Percentiles rank a stretch among this genome's conserved stretches.
These are phyloP conservation scores for Melanotaenia parkinsoni DNA, from an alignment of 2,797 vertebrate genomes.

Conservation along the genomic window DNA sequence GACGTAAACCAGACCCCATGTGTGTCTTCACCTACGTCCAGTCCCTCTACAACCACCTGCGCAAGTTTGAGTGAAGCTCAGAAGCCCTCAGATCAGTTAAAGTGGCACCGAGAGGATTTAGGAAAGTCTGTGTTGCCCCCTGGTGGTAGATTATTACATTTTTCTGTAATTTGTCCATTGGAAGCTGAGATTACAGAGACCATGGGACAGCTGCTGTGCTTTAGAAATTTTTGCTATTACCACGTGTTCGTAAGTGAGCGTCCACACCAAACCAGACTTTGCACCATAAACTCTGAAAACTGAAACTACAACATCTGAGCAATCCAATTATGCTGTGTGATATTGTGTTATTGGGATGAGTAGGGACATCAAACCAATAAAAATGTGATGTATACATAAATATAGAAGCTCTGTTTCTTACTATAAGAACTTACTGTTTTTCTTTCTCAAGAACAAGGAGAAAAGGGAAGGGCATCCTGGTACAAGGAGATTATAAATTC, in stretches of 20 bases:
- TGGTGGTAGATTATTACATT: constrained; percentile 30
- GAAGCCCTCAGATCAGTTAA: background rate
- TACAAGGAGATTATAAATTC: no score
- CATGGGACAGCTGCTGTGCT: no score
- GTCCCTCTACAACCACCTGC: constrained; percentile 96
- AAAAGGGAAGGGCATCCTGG: no score
- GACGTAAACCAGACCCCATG: constrained; percentile 96
- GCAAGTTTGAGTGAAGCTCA: constrained; percentile 88
- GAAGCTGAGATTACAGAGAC: background rate
- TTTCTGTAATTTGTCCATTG: background rate
- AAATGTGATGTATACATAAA: constrained; percentile 29
- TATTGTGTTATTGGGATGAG: constrained; percentile 11
- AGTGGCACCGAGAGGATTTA: background rate
- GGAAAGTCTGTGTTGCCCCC: constrained; percentile 39
- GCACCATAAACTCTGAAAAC: constrained; percentile 33
- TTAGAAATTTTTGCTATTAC: background rate
- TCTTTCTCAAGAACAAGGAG: background rate
- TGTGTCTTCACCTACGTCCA: constrained; percentile 98
- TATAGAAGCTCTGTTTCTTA: background rate
- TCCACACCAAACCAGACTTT: constrained; percentile 21
- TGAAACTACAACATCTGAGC: background rate
- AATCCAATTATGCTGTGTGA: constrained; percentile 38
- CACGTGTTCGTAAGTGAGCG: constrained; percentile 25
- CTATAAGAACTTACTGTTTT: no score
- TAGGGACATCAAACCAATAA: constrained; percentile 38